These are phyloP conservation scores for Alsophila aescularia DNA, from an alignment of 2,888 invertebrate genomes.

Conservation along the genomic window DNA sequence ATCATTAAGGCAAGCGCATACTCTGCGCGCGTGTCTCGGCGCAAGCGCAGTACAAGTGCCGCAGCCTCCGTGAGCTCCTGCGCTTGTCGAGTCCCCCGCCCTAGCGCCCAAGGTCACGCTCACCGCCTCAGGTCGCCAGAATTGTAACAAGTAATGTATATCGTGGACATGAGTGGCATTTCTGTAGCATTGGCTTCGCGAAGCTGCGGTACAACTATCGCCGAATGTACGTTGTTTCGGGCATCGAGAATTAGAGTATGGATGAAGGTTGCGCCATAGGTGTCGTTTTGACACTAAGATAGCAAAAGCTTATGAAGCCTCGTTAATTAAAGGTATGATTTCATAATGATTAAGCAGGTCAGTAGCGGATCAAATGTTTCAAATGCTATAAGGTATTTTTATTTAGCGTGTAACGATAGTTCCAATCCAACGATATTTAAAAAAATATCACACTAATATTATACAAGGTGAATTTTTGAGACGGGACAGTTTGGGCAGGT, in stretches of 20 bases:
- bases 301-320: slow-evolving; percentile 5
- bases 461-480: no score
- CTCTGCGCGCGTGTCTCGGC: slow-evolving; percentile 70
- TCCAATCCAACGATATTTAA: no score
- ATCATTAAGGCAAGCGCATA: slow-evolving; percentile 47
- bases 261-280: slow-evolving; percentile 20
- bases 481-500: no score
- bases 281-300: slow-evolving; percentile 17
- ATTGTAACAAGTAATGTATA: slow-evolving; percentile 19
- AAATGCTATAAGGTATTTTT: not conserved
- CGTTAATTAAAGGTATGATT: not conserved
- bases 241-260: slow-evolving; percentile 15
- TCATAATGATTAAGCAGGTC: not conserved
- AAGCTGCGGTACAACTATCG: slow-evolving; percentile 38
- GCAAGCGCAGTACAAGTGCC: slow-evolving; percentile 73
- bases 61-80: slow-evolving; percentile 49
- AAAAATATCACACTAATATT: no score
- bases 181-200: slow-evolving; percentile 49
- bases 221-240: slow-evolving; percentile 28
- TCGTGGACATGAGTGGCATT: slow-evolving; percentile 37
- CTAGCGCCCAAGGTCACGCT: slow-evolving; percentile 70
- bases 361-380: not conserved
- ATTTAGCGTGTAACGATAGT: no score
- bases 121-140: slow-evolving; percentile 51
- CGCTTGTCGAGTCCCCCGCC: slow-evolving; percentile 78